Base-by-base conservation (phyloP, 1,140 invertebrate species). In the Eriocheir sinensis region DNA sequence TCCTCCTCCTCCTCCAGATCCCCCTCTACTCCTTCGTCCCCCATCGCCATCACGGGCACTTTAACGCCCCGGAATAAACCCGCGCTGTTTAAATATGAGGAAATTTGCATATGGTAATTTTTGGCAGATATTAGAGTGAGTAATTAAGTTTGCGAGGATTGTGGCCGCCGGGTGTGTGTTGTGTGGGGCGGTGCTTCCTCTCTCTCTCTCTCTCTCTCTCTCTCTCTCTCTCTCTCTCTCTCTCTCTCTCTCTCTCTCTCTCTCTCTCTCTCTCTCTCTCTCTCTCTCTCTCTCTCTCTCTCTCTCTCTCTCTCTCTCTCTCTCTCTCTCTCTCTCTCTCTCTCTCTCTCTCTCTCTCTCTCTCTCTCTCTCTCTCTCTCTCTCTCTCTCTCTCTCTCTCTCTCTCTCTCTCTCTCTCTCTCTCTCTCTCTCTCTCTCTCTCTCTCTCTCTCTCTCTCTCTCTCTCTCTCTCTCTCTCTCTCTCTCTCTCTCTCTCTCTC, bases 351-450 rank as follows among this genome's bases (percentile, higher is more conserved):
- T 83, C n/a, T n/a, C 30, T 83, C 80, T 83, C 30, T n/a, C 30
- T 38, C 80, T 83, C 30, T n/a, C n/a, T 83, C 80, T 83, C n/a
- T n/a, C 30, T 83, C 36, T 83, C 30, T n/a, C n/a, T 38, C 80
- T 38, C 30, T n/a, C 30, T 38, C 80, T 83, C n/a, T n/a, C 30
- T 83, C 80, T 38, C 30, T n/a, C 30, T 38, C 80, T 38, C 30
- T n/a, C 30, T 83, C 36, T 38, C n/a, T n/a, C 30, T 38, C 36
- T 83, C n/a, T n/a, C n/a, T 38, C 36, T 38, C n/a, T n/a, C 30
- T 38, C 36, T 83, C 30, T n/a, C n/a, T 38, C 80, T 83, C 15
- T n/a, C 30, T 38, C 80, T 83, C n/a, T n/a, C n/a, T 38, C 36
- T 38, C 30, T n/a, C 30, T 83, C 80, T 38, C 30, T n/a, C 30